Evolutionary conservation across 2,113 vertebrate species (phyloP), one percentile per base, ranked within the genome.

Genomic region (Bagarius yarrelli): DNA sequence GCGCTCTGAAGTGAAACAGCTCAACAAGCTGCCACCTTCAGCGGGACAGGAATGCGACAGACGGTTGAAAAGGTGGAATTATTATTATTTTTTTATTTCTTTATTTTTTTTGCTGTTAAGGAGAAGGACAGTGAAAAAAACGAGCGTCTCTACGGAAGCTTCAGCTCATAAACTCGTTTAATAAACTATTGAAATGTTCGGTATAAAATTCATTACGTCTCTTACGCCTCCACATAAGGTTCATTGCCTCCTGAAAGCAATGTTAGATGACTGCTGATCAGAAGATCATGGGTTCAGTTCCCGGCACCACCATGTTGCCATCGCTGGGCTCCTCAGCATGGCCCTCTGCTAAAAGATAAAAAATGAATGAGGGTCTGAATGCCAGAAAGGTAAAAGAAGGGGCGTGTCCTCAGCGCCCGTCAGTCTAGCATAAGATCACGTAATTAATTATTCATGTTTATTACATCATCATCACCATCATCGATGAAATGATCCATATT

Each of bases 161-260:
- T 53, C 47, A 71, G 83, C 64, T 81, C 76, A 85, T 87, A 88
- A 88, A 85, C 56, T 83, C 71, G 72, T 16, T 79, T 78, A 66
- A 78, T 91, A 50, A 89, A 90, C 89, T 88, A 91, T 91, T 89
- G 70, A 91, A 61, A n/a, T 61, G 50, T 15, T 64, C 53, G 83
- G 85, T 87, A 80, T 91, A 87, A 89, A 90, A 91, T 87, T 82
- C 86, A 87, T 63, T 71, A 23, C 9, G 25, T 70, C 47, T 75
- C 53, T 83, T 84, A 64, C 76, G 47, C 56, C 60, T 50, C 30
- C 1, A 8, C n/a, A 56, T 69, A 14, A 75, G 60, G 16, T 56
- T 64, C 32, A 23, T 12, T n/a, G n/a, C 16, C 40, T 52, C 21
- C n/a, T 80, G 6, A 23, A n/a, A 56, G 50, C 23, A 69, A 12